phyloP scores from a whole-genome alignment of 2,888 invertebrate species.

The Xestoiulus laeticollis region DNA sequence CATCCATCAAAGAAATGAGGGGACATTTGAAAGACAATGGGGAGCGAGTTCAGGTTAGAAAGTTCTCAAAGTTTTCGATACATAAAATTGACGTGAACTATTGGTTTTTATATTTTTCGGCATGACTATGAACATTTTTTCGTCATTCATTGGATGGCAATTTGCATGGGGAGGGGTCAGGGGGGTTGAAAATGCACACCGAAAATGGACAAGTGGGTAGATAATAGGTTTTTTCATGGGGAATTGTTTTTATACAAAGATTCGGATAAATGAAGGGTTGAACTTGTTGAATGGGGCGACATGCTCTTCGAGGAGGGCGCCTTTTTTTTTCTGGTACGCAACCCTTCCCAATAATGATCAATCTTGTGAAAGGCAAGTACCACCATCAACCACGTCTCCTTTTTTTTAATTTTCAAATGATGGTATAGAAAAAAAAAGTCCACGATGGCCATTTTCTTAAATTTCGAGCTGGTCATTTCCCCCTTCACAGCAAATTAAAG shows the following conservation, averaged over 20 bases:
- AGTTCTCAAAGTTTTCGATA: constrained; percentile 37
- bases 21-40: constrained; percentile 32
- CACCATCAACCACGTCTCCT: constrained; percentile 12
- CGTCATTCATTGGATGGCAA: constrained; percentile 31
- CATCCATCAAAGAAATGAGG: not conserved
- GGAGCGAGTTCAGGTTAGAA: not conserved
- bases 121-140: not conserved
- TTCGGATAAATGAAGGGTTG: constrained; percentile 17
- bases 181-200: not conserved
- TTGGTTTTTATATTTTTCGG: not conserved
- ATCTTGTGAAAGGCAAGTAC: constrained; percentile 11
- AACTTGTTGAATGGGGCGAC: constrained; percentile 29
- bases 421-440: not conserved
- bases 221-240: constrained; percentile 28
- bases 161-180: not conserved
- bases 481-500: constrained; percentile 53
- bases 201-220: constrained; percentile 31
- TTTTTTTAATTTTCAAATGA: not conserved
- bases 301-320: not conserved
- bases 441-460: constrained; percentile 16
- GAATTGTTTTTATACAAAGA: not conserved
- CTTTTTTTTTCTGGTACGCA: not conserved
- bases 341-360: constrained; percentile 34
- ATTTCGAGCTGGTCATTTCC: constrained; percentile 51
- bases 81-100: constrained; percentile 28